Evolutionary conservation across 2,888 invertebrate species (phyloP), one percentile per base, ranked within the genome.

Genomic region (Neria commutata): DNA sequence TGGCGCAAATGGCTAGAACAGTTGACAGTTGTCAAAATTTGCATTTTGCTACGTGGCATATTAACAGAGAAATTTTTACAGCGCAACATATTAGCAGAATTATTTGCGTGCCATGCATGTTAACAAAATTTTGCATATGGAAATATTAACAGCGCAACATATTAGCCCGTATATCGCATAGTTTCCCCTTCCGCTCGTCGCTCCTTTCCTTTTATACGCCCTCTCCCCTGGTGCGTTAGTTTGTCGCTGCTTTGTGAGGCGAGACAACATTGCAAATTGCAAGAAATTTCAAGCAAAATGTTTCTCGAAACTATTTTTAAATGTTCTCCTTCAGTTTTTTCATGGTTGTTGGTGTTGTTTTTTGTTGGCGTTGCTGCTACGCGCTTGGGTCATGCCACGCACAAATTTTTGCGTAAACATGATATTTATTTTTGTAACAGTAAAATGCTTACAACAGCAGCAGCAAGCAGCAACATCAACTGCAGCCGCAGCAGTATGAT

Each of bases 391-490:
- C 56, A 54, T 56, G 59, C 48, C 50, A 61, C 54, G 58, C 57
- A 56, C 37, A 52, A 58, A 54, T 21, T 64, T 64, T 55, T 57
- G 68, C 72, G 75, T 76, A 76, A 75, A 74, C 74, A 74, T 72
- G 65, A 74, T 67, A 71, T 74, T 63, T 75, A 70, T 70, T 72
- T 71, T 68, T 63, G 63, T 61, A 73, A 69, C 58, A 74, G 69
- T 68, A 70, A 70, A n/a, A 69, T 70, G 67, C 64, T 71, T 71
- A 71, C 74, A 66, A 68, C 64, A 63, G 62, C 64, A 70, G 59
- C 49, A 17, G 19, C 17, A 17, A 66, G 51, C 60, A 58, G 57
- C 65, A 61, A 50, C 51, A 61, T 50, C 59, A 60, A n/a, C 33
- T 29, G 29, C 33, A 21, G 42, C n/a, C 11, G 37, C 24, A 24